Percentiles rank a stretch among this genome's conserved stretches.
Evolutionary conservation across 2,888 invertebrate species (phyloP).

Genomic region (Pinctada fucata): DNA sequence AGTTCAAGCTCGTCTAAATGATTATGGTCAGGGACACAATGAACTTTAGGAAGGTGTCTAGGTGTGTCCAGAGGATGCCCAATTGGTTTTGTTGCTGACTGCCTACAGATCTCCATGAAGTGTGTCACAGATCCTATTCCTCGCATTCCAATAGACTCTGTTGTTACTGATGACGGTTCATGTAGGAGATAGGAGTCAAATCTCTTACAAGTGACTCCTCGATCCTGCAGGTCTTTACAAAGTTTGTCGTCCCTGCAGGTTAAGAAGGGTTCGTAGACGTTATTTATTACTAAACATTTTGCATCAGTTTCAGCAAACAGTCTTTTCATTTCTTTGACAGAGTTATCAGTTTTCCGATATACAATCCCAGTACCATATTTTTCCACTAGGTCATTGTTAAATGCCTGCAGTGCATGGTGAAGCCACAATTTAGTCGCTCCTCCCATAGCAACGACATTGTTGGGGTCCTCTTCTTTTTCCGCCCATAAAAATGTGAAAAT

Average conservation of each 20-base stretch:
- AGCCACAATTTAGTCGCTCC: conserved; percentile 63
- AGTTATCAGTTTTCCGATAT: conserved; percentile 48
- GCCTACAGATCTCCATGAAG: conserved; percentile 60
- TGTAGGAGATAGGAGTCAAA: conserved; percentile 56
- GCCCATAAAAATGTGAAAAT: conserved; percentile 55
- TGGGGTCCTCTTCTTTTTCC: conserved; percentile 53
- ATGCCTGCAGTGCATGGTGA: conserved; percentile 50
- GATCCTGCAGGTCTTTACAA: conserved; percentile 38
- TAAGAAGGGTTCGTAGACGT: conserved; percentile 57
- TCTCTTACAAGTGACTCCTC: conserved; percentile 48
- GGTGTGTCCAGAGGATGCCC: conserved; percentile 55
- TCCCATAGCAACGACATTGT: conserved; percentile 53
- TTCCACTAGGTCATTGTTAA: conserved; percentile 43
- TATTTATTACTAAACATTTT: conserved; percentile 50
- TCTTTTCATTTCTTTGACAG: conserved; percentile 36
- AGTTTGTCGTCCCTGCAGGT: conserved; percentile 58
- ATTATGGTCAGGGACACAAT: conserved; percentile 33
- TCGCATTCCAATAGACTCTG: conserved; percentile 55
- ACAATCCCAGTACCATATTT: conserved; percentile 50
- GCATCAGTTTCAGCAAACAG: conserved; percentile 50
- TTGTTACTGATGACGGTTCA: conserved; percentile 53
- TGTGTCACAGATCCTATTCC: conserved; percentile 60
- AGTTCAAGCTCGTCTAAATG: conserved; percentile 47
- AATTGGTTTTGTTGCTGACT: conserved; percentile 50
- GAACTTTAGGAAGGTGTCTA: conserved; percentile 37